Evolutionary conservation across 2,888 invertebrate species (phyloP), one percentile per base, ranked within the genome.

Genomic region (Cataglyphis altisquamis): DNA sequence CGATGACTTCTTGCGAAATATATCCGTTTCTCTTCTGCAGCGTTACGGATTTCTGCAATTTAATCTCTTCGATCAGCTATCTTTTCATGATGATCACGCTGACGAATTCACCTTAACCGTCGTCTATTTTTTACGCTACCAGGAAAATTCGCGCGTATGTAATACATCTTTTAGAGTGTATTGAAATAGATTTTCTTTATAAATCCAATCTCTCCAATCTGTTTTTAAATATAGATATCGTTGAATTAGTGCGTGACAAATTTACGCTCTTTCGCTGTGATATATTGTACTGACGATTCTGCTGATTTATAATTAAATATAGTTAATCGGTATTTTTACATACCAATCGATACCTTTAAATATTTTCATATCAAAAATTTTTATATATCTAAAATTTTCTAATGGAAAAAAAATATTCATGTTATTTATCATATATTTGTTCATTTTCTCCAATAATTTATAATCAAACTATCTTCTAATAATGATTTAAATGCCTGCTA

Each of bases 1-100:
- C 67, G 21, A 21, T 81, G 82, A 36, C 41, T 41, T 45, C 15
- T 88, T 88, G 83, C 87, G 86, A 88, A 88, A 85, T 81, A 80
- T 70, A n/a, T 64, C 25, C 64, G n/a, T 55, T 77, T 66, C 60
- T 72, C 52, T 72, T 80, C 36, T 60, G 62, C 3, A 15, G 32
- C 12, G 15, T 67, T 39, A 8, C 29, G 9, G 52, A 15, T 77
- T 29, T 66, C n/a, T 8, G 52, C 39, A 25, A 66, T 77, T 25
- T 55, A 66, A 77, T 77, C 66, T 66, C n/a, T 55, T 15, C 29
- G 64, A 66, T 66, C 52, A 36, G 39, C 45, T 25, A 25, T 29
- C 39, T 75, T 52, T 21, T 9, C 52, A 15, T n/a, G 63, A 48
- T 64, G 64, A 75, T 55, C 3, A 18, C 9, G 15, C 21, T 45